Base-by-base conservation (phyloP, 2,888 invertebrate genomes). In the Microctonus brassicae region DNA sequence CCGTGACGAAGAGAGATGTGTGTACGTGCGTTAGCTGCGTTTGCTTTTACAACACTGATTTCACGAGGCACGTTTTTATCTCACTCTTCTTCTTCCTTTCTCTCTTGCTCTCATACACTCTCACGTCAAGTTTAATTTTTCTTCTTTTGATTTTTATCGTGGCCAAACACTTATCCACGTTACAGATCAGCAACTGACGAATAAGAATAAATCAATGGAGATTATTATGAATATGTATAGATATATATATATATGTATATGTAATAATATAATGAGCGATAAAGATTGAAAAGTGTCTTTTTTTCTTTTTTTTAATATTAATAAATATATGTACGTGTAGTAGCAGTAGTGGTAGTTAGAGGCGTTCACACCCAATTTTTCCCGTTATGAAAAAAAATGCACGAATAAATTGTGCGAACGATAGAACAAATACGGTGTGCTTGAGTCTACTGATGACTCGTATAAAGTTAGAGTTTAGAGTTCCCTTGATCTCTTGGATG, bases 401-500 rank as follows among this genome's bases (percentile, higher is more conserved):
- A 79, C 80, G 76, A 76, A 78, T 76, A 78, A 76, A 80, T 75
- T 3, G 79, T 79, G 70, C 80, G 74, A 75, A 52, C 82, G 78
- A 80, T 78, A 78, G 78, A 80, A 82, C 82, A 79, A 84, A 79
- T 80, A 84, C 83, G 82, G 69, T 53, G 52, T 55, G 63, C 58
- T 39, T 62, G 62, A 53, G 47, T 7, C 72, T 70, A n/a, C 63
- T 77, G 80, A 84, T 84, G 82, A 84, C 84, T 84, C 80, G 83
- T 83, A 78, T 79, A 83, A 84, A 83, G 84, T 83, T 82, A 81
- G 79, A 80, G 64, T 63, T 73, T n/a, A n/a, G n/a, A n/a, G n/a
- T n/a, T n/a, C n/a, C 72, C 74, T 66, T 72, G 55, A 70, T 67
- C 72, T 63, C 74, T 70, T n/a, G n/a, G n/a, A n/a, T n/a, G n/a